These are phyloP conservation scores for Sebastes hubbsi DNA, from an alignment of 2,797 vertebrate species.

Conservation along the genomic window DNA sequence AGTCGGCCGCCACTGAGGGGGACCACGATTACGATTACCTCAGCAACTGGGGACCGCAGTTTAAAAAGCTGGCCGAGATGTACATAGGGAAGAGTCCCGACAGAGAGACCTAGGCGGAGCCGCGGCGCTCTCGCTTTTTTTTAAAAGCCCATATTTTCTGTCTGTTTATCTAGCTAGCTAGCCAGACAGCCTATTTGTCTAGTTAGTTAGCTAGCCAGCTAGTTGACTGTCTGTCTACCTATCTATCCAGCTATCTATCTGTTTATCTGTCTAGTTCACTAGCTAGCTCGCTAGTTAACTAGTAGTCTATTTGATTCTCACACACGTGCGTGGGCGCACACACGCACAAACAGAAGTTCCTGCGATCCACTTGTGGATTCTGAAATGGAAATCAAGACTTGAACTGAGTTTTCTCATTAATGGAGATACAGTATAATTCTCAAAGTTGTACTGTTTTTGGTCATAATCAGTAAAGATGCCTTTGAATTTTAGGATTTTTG, in stretches of 20 bases:
- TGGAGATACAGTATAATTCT: slow-evolving; percentile 60
- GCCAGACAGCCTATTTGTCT: slow-evolving; percentile 49
- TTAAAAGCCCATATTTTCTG: slow-evolving; percentile 31
- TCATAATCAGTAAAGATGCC: slow-evolving; percentile 86
- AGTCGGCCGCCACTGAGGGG: slow-evolving; percentile 91
- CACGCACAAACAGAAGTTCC: slow-evolving; percentile 10
- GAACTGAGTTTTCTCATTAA: slow-evolving; percentile 55
- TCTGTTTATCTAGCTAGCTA: slow-evolving; percentile 55
- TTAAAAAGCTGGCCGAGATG: slow-evolving; percentile 97
- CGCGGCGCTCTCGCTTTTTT: slow-evolving; percentile 16
- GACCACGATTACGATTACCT: slow-evolving; percentile 99
- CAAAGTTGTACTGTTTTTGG: slow-evolving; percentile 71
- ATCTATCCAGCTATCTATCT: slow-evolving; percentile 71
- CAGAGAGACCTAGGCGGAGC: slow-evolving; percentile 84
- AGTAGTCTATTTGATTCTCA: slow-evolving; percentile 62
- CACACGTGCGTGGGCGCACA: not conserved
- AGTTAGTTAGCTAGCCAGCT: slow-evolving; percentile 52
- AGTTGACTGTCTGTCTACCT: slow-evolving; percentile 58
- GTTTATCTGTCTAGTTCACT: slow-evolving; percentile 71
- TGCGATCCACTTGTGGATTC: slow-evolving; percentile 33
- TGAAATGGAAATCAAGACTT: slow-evolving; percentile 53
- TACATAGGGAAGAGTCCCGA: slow-evolving; percentile 94
- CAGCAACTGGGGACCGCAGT: slow-evolving; percentile 95
- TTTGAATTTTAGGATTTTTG: slow-evolving; percentile 86
- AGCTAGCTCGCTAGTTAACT: slow-evolving; percentile 66